Conservation (phyloP, 2,888 invertebrate genomes). For the Hypselothyrea guttata region DNA sequence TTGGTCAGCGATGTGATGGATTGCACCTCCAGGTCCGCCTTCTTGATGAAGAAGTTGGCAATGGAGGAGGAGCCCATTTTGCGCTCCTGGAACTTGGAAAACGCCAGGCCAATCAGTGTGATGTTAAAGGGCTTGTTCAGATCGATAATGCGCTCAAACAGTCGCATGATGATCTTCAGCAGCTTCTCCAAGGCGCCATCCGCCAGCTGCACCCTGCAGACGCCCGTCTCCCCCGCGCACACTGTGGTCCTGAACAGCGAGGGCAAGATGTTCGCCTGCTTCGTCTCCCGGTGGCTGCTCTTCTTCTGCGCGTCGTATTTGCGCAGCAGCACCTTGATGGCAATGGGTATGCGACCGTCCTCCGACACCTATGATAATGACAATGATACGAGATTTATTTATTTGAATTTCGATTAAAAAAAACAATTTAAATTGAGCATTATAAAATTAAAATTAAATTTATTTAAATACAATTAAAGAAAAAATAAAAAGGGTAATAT, state of each 20-base stretch:
- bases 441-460: no score
- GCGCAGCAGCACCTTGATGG: slow-evolving; percentile 88
- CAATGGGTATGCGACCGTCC: slow-evolving; percentile 90
- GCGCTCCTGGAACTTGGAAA: slow-evolving; percentile 89
- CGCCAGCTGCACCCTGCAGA: slow-evolving; percentile 82
- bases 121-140: slow-evolving; percentile 90
- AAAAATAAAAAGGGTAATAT: no score
- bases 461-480: no score
- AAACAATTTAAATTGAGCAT: no score
- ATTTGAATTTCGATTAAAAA: no score
- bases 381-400: no score
- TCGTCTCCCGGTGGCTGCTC: slow-evolving; percentile 88
- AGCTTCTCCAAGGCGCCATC: slow-evolving; percentile 86
- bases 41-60: slow-evolving; percentile 88
- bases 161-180: slow-evolving; percentile 87
- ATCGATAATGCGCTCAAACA: slow-evolving; percentile 89
- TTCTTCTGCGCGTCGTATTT: slow-evolving; percentile 87
- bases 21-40: slow-evolving; percentile 88
- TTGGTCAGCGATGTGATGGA: slow-evolving; percentile 86
- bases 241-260: slow-evolving; percentile 84
- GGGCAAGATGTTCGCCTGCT: slow-evolving; percentile 88
- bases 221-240: slow-evolving; percentile 71
- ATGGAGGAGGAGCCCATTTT: slow-evolving; percentile 88
- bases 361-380: slow-evolving; percentile 83
- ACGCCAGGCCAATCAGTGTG: slow-evolving; percentile 90